These are phyloP conservation scores for Hyla sarda DNA, from an alignment of 2,113 vertebrate genomes.

Conservation along the genomic window DNA sequence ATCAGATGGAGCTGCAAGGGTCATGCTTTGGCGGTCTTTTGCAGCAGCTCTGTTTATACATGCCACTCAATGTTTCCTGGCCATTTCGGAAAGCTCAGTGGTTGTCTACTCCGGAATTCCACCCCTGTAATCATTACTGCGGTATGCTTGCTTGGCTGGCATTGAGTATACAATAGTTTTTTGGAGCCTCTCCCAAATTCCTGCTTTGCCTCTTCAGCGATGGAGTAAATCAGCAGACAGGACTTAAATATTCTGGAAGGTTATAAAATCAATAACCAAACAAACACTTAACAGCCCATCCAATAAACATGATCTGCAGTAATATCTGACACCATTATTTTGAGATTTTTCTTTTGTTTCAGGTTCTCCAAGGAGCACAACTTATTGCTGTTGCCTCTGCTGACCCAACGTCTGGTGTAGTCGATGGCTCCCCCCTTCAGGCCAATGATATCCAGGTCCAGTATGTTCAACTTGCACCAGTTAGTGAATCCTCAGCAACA, in stretches of 20 bases:
- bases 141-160: slow-evolving; percentile 57
- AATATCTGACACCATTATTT: neutral
- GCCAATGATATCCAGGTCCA: slow-evolving; percentile 96
- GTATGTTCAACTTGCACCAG: slow-evolving; percentile 93
- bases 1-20: slow-evolving; percentile 27
- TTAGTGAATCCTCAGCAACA: slow-evolving; percentile 83
- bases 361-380: slow-evolving; percentile 95
- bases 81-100: slow-evolving; percentile 39
- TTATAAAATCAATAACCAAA: too few species aligned
- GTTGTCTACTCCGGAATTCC: slow-evolving; percentile 57
- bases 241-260: neutral
- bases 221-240: neutral
- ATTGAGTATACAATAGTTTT: slow-evolving; percentile 50
- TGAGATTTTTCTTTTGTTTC: slow-evolving; percentile 23
- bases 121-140: slow-evolving; percentile 58
- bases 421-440: slow-evolving; percentile 89
- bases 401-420: slow-evolving; percentile 80
- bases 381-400: slow-evolving; percentile 95
- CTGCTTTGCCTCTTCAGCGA: slow-evolving; percentile 37
- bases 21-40: slow-evolving; percentile 11
- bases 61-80: slow-evolving; percentile 55
- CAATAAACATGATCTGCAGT: too few species aligned
- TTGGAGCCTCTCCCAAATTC: slow-evolving; percentile 24
- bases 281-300: too few species aligned
- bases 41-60: slow-evolving; percentile 4